Evolutionary conservation across 2,888 invertebrate genomes (phyloP).

Genomic region (Serripes groenlandicus): DNA sequence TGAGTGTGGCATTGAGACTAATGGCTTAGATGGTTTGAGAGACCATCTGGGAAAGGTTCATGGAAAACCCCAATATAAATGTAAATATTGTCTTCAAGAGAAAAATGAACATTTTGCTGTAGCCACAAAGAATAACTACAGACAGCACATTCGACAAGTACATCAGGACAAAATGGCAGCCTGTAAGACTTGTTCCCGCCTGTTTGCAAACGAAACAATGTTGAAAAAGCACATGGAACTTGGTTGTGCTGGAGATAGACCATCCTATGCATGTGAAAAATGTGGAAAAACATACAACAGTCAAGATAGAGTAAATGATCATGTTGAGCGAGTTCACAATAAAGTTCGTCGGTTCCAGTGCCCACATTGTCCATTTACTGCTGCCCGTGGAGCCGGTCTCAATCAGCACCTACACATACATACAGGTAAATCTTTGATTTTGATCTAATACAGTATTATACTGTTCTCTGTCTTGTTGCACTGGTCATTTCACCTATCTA

Average conservation of each 20-base stretch:
- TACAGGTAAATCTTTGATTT: constrained; percentile 46
- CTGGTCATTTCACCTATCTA: neutral
- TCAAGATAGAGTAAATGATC: constrained; percentile 43
- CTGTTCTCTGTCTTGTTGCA: neutral
- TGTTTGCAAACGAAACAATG: constrained; percentile 30
- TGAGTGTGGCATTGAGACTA: constrained; percentile 40
- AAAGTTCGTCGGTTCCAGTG: constrained; percentile 60
- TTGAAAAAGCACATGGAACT: constrained; percentile 21
- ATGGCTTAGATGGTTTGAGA: constrained; percentile 29
- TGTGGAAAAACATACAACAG: constrained; percentile 55
- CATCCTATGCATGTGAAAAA: constrained; percentile 40
- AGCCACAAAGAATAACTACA: constrained; percentile 17
- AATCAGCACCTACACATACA: constrained; percentile 53
- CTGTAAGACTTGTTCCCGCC: constrained; percentile 29
- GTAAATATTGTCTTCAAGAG: constrained; percentile 39
- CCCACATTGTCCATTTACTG: constrained; percentile 59
- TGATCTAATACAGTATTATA: neutral
- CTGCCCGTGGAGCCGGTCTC: constrained; percentile 39
- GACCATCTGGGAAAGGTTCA: constrained; percentile 58
- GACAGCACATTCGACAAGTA: constrained; percentile 29
- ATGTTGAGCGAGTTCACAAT: constrained; percentile 56
- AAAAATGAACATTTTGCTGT: constrained; percentile 7
- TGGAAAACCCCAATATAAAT: constrained; percentile 43
- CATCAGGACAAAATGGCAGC: constrained; percentile 36
- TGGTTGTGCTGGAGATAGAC: constrained; percentile 28